phyloP scores from a whole-genome alignment of 2,888 invertebrate genomes.

The Actias luna region DNA sequence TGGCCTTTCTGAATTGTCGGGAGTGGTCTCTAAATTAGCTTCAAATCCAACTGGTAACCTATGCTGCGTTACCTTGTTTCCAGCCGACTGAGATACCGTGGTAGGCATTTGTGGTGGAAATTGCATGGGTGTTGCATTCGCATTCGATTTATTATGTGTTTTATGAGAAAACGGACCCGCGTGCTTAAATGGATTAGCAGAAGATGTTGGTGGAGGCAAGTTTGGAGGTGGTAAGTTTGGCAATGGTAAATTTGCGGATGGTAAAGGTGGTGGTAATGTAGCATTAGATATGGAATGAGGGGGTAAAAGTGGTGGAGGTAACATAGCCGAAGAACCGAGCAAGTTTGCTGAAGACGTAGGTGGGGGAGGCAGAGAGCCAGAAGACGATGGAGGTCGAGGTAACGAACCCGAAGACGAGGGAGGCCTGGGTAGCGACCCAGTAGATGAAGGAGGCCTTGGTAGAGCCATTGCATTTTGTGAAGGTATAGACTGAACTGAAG shows the following conservation, averaged over 20 bases:
- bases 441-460: conserved; percentile 1
- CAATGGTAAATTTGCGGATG: conserved; percentile 22
- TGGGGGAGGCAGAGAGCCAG: conserved; percentile 21
- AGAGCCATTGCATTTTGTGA: neutral
- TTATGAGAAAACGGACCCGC: conserved; percentile 76
- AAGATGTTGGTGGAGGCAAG: conserved; percentile 45
- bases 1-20: conserved; percentile 86
- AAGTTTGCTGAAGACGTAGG: conserved; percentile 18
- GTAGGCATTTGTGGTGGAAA: conserved; percentile 53
- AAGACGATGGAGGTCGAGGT: conserved; percentile 16
- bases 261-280: conserved; percentile 24
- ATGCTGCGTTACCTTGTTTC: conserved; percentile 59
- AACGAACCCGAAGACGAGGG: conserved; percentile 20
- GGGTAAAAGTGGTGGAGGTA: conserved; percentile 24
- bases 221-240: conserved; percentile 43
- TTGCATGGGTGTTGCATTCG: conserved; percentile 41
- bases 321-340: conserved; percentile 23
- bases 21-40: conserved; percentile 84
- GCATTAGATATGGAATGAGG: conserved; percentile 21
- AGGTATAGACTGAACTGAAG: conserved; percentile 22
- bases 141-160: conserved; percentile 46
- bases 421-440: conserved; percentile 29
- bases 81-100: conserved; percentile 58
- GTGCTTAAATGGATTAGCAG: conserved; percentile 71
- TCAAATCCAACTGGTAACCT: conserved; percentile 66